Base-by-base conservation (phyloP, 2,888 invertebrate species). In the Pammene aurita region DNA sequence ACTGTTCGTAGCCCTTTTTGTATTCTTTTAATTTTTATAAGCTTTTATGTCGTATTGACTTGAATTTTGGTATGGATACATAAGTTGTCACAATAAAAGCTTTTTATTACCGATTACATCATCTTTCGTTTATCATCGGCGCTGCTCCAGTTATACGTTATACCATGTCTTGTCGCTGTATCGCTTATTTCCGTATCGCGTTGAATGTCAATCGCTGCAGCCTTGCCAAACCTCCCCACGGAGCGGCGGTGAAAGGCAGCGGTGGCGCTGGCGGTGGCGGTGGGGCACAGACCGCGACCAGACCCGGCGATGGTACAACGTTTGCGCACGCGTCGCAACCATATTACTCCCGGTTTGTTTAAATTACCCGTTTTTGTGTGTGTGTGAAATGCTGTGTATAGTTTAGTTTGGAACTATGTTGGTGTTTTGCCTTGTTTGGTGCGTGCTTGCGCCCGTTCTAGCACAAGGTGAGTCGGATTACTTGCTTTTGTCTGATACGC, bases 321-420 rank as follows among this genome's bases (percentile, higher is more conserved):
- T 26, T 16, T 13, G 55, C 55, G 57, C 57, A 57, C 18, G 42
- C 57, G 55, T 26, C 55, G 14, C 7, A n/a, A n/a, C n/a, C n/a
- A n/a, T n/a, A n/a, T 7, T 5, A 9, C 54, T 9, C 7, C 10
- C n/a, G 9, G 14, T 26, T 34, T 11, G 14, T 48, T 35, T 13
- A 35, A 61, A 38, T 26, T 16, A 26, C 38, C 38, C 16, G 61
- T 48, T 58, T 57, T 46, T 61, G 50, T 61, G 50, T 50, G 61
- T 61, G 61, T 50, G 61, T 61, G 61, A 61, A 61, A 61, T 61
- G n/a, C n/a, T n/a, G 61, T 61, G 61, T 61, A 13, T 35, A 42
- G 46, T 46, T 14, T 60, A 42, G 58, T 60, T 60, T 18, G 7
- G 26, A 44, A 60, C 60, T 34, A 61, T 61, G 61, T 41, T 61